Conservation (phyloP, 1,140 invertebrate genomes). For the Neocloeon triangulifer region DNA sequence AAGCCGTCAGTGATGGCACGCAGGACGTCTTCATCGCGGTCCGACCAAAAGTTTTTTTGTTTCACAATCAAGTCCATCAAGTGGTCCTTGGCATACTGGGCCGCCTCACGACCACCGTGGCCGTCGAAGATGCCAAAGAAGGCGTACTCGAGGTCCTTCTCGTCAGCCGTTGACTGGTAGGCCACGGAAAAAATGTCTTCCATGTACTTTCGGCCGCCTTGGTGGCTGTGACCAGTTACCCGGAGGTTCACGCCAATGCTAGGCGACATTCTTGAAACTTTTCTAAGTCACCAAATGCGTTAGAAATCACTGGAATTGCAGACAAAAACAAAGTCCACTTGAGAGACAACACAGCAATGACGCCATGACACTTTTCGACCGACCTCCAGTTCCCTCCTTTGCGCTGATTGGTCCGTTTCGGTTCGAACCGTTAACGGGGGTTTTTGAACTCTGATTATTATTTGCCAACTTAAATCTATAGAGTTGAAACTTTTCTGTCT, state of each 20-base stretch:
- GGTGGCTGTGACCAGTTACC: constrained; percentile 83
- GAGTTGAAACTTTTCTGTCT: too few relatives aligned
- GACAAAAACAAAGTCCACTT: too few relatives aligned
- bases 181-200: constrained; percentile 93
- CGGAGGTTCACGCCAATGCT: constrained; percentile 78
- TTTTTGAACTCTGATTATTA: too few relatives aligned
- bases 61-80: constrained; percentile 86
- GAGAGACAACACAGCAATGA: too few relatives aligned
- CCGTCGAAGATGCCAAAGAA: constrained; percentile 97
- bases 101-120: constrained; percentile 84
- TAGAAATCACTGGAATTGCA: too few relatives aligned
- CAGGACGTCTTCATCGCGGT: constrained; percentile 77
- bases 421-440: too few relatives aligned
- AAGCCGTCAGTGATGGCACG: constrained; percentile 83
- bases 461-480: too few relatives aligned
- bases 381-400: too few relatives aligned
- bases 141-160: constrained; percentile 74
- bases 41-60: constrained; percentile 83
- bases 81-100: constrained; percentile 81
- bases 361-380: too few relatives aligned
- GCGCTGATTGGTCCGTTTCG: too few relatives aligned
- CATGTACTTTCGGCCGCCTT: constrained; percentile 95
- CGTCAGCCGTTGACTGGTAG: constrained; percentile 74
- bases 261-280: constrained; percentile 32
- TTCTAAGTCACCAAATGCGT: neutral